Evolutionary conservation across 2,888 invertebrate species (phyloP), one percentile per base, ranked within the genome.

Genomic region (Clusia tigrina): DNA sequence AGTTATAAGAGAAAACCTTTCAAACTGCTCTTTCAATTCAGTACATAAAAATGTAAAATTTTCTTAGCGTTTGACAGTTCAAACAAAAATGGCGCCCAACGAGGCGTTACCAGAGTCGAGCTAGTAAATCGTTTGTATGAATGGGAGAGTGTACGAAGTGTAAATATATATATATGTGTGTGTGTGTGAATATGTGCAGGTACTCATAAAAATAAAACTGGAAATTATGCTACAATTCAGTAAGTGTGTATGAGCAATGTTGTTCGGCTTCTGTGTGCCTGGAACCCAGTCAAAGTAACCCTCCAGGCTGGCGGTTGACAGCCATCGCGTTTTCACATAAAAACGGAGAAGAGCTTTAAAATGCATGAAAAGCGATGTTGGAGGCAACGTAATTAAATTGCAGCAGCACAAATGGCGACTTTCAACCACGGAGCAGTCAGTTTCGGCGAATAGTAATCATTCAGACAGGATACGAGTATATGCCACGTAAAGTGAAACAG

Each of bases 291-390:
- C 6, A 32, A 32, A 32, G 32, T 32, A 9, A 32, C 32, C 32
- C 32, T 32, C 12, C 6, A 32, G 32, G 6, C 6, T 12, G 12
- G 32, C 12, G 6, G 32, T n/a, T 32, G 32, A 6, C 32, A 12
- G 32, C 6, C 12, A 6, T 42, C 42, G n/a, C 3, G 15, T 42
- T n/a, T 42, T 6, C 6, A 6, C 32, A 32, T 32, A 32, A 32
- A 32, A 32, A 32, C 9, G 42, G 42, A 42, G n/a, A 42, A 42
- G 22, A 18, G 48, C 48, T 48, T 22, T 48, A 48, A 48, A 48
- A 48, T 48, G 48, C 48, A 48, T 48, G 48, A 48, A 48, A 48
- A 48, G 48, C 48, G 22, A 5, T 15, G 22, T n/a, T n/a, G n/a
- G n/a, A n/a, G n/a, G n/a, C n/a, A n/a, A 20, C 18, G 22, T 48